Evolutionary conservation across 2,888 invertebrate species (phyloP).

Genomic region (Amblyjoppa proteus): DNA sequence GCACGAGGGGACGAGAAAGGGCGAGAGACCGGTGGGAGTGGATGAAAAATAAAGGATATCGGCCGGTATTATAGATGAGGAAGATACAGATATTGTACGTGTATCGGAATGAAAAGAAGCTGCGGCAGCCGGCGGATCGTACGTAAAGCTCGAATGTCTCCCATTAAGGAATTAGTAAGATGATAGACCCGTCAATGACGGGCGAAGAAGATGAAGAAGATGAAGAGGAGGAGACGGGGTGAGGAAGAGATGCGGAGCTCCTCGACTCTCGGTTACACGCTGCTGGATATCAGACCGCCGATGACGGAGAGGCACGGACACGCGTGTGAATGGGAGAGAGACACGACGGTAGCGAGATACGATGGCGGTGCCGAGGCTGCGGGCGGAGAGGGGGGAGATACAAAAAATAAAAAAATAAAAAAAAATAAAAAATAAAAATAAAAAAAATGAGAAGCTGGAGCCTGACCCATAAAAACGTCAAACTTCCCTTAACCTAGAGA

Average conservation of each 20-base stretch:
- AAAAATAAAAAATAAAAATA: slow-evolving; percentile 72
- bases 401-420: slow-evolving; percentile 65
- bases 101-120: slow-evolving; percentile 33
- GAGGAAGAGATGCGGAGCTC: slow-evolving; percentile 57
- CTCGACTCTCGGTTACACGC: slow-evolving; percentile 32
- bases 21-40: slow-evolving; percentile 1
- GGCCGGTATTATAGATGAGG: slow-evolving; percentile 51
- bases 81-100: slow-evolving; percentile 48
- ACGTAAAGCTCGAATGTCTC: slow-evolving; percentile 79
- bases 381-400: slow-evolving; percentile 64
- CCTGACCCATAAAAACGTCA: slow-evolving; percentile 85
- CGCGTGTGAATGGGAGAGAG: slow-evolving; percentile 44
- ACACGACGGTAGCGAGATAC: slow-evolving; percentile 32
- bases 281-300: slow-evolving; percentile 27
- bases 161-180: slow-evolving; percentile 83
- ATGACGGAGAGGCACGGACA: slow-evolving; percentile 30
- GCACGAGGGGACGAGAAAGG: slow-evolving; percentile 4
- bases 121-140: slow-evolving; percentile 57
- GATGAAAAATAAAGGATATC: slow-evolving; percentile 31
- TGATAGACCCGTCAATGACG: slow-evolving; percentile 83
- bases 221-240: slow-evolving; percentile 62
- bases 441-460: slow-evolving; percentile 78
- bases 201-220: slow-evolving; percentile 75
- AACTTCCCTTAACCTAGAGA: slow-evolving; percentile 85
- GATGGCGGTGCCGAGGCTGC: slow-evolving; percentile 30